Conservation (phyloP, 2,797 vertebrate species). For the Dallia pectoralis region DNA sequence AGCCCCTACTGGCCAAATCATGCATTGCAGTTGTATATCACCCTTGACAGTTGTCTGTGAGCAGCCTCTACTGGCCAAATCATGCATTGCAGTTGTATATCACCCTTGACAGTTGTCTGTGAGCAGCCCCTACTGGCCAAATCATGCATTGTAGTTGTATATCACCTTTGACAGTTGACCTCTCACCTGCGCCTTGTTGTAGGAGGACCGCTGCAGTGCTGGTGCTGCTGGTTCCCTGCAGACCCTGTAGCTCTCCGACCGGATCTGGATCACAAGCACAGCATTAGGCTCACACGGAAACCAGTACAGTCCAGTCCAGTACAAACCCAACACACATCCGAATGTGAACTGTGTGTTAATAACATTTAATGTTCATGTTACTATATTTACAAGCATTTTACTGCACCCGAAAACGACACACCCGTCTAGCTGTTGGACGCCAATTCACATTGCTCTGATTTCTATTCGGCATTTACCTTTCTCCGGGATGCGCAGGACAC, state of each 20-base stretch:
- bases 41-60: background rate
- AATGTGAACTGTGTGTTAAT: too few species aligned
- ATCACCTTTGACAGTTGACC: background rate
- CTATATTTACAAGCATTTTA: too few species aligned
- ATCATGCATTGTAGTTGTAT: constrained; percentile 22
- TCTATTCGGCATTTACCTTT: constrained; percentile 68
- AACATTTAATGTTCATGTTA: background rate
- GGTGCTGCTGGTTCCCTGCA: constrained; percentile 77
- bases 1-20: constrained; percentile 35
- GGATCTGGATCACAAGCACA: constrained; percentile 72
- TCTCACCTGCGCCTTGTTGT: constrained; percentile 86
- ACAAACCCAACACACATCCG: background rate
- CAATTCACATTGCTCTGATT: too few species aligned
- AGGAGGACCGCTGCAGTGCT: constrained; percentile 89
- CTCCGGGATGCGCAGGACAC: constrained; percentile 82
- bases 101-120: background rate
- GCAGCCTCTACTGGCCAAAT: constrained; percentile 38
- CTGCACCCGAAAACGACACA: too few species aligned
- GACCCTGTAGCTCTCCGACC: constrained; percentile 78
- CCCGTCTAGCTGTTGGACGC: too few species aligned
- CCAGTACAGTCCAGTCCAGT: background rate
- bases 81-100: constrained; percentile 23
- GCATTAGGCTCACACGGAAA: background rate
- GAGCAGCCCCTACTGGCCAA: constrained; percentile 36
- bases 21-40: constrained; percentile 22